Evolutionary conservation across 2,888 invertebrate species (phyloP).

Genomic region (Scaptomyza polygonia): DNA sequence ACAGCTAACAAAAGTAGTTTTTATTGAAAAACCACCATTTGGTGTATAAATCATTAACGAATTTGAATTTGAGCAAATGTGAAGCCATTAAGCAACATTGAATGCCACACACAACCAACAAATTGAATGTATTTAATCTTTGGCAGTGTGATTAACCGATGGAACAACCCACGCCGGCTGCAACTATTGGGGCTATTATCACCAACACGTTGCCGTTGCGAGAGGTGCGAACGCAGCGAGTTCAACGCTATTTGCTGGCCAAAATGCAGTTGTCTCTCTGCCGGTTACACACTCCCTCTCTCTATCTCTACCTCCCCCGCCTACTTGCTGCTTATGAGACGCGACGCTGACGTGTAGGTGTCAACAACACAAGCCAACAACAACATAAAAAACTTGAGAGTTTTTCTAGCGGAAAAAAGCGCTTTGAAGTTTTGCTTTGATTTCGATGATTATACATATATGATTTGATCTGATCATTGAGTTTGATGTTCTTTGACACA

Average conservation of each 20-base stretch:
- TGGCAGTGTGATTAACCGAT: conserved; percentile 43
- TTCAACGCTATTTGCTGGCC: conserved; percentile 56
- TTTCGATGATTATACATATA: conserved; percentile 26
- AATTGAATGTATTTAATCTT: not conserved
- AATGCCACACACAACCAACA: conserved; percentile 23
- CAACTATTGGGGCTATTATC: conserved; percentile 54
- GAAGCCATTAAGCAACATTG: conserved; percentile 18
- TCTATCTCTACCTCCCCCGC: not conserved
- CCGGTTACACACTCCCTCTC: conserved; percentile 5
- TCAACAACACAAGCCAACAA: conserved; percentile 54
- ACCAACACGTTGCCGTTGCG: conserved; percentile 32
- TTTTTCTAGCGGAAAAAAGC: conserved; percentile 55
- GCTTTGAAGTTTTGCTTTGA: conserved; percentile 65
- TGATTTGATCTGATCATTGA: conserved; percentile 40
- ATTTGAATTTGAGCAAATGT: conserved; percentile 34
- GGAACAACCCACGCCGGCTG: conserved; percentile 64
- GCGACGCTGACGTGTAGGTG: conserved; percentile 65
- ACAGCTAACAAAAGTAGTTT: conserved; percentile 3
- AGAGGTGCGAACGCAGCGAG: conserved; percentile 67
- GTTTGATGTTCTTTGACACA: conserved; percentile 46
- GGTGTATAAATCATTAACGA: too few species aligned
- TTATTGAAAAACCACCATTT: conserved; percentile 22
- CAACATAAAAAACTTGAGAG: conserved; percentile 32
- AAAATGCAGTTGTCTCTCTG: conserved; percentile 44
- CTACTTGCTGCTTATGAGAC: conserved; percentile 8